These are phyloP conservation scores for Dascillus cervinus DNA, from an alignment of 2,888 invertebrate species.

Conservation along the genomic window DNA sequence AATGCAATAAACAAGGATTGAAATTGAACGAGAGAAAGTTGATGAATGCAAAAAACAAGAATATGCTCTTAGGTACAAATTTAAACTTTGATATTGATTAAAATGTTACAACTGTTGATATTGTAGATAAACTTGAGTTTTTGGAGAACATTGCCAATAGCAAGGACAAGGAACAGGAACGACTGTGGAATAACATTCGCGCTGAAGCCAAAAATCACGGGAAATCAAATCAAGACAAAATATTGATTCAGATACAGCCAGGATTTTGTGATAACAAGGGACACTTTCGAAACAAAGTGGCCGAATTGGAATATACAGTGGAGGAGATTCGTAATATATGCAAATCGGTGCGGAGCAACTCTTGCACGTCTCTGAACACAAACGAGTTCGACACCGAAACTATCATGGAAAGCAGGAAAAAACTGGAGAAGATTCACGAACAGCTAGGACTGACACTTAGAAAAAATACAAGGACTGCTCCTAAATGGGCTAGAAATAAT, in stretches of 20 bases:
- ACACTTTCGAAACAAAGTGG: constrained; percentile 22
- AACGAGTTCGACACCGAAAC: constrained; percentile 5
- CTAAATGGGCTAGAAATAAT: too few species aligned
- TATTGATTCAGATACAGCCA: constrained; percentile 39
- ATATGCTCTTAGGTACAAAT: too few species aligned
- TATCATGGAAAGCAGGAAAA: constrained; percentile 6
- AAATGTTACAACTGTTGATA: too few species aligned
- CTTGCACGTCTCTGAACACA: not conserved
- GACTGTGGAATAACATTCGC: constrained; percentile 36
- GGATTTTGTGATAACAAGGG: constrained; percentile 16
- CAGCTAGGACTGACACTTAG: too few species aligned
- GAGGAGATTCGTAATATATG: constrained; percentile 31
- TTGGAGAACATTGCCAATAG: constrained; percentile 30
- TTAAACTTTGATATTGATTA: too few species aligned
- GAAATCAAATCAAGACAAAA: constrained; percentile 33
- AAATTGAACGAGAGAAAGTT: too few species aligned
- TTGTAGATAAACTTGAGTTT: too few species aligned
- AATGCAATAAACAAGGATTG: too few species aligned
- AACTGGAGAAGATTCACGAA: constrained; percentile 6
- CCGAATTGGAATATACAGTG: constrained; percentile 32
- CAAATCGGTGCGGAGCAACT: constrained; percentile 2
- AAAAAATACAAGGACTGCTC: too few species aligned
- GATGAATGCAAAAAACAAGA: too few species aligned
- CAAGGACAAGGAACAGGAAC: constrained; percentile 29
- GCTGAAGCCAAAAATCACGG: constrained; percentile 33